phyloP scores from a whole-genome alignment of 2,113 vertebrate genomes.

The Noturus placidus region DNA sequence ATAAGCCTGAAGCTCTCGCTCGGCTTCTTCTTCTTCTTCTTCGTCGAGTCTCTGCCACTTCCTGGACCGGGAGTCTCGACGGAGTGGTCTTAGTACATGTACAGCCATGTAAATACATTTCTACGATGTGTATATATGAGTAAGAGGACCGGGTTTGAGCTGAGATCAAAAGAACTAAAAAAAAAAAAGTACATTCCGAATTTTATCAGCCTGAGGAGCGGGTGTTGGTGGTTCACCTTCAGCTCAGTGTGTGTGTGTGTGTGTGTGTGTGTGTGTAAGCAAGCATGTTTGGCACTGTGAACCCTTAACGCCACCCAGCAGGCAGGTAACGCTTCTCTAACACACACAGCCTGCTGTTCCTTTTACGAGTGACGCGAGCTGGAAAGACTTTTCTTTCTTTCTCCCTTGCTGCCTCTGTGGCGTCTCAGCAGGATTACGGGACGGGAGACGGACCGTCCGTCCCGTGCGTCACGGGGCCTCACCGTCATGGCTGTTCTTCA shows the following conservation, averaged over 20 bases:
- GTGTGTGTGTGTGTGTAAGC: neutral
- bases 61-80: slow-evolving; percentile 38
- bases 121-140: slow-evolving; percentile 75
- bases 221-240: slow-evolving; percentile 3
- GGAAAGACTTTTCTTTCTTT: neutral
- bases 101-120: slow-evolving; percentile 80
- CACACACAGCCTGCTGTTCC: slow-evolving; percentile 17
- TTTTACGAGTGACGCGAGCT: neutral
- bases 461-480: neutral
- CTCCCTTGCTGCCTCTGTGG: neutral
- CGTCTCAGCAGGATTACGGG: neutral
- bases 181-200: slow-evolving; percentile 30
- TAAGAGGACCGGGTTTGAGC: slow-evolving; percentile 69
- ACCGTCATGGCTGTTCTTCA: neutral
- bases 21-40: slow-evolving; percentile 22
- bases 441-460: neutral
- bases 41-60: neutral
- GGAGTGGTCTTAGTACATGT: slow-evolving; percentile 70
- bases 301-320: slow-evolving; percentile 28
- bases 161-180: slow-evolving; percentile 50
- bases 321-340: slow-evolving; percentile 27
- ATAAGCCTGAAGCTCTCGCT: slow-evolving; percentile 65
- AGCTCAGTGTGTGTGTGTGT: slow-evolving; percentile 14
- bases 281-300: slow-evolving; percentile 51
- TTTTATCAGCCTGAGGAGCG: slow-evolving; percentile 42